Evolutionary conservation across 1,140 invertebrate genomes (phyloP).

Genomic region (Arion vulgaris): DNA sequence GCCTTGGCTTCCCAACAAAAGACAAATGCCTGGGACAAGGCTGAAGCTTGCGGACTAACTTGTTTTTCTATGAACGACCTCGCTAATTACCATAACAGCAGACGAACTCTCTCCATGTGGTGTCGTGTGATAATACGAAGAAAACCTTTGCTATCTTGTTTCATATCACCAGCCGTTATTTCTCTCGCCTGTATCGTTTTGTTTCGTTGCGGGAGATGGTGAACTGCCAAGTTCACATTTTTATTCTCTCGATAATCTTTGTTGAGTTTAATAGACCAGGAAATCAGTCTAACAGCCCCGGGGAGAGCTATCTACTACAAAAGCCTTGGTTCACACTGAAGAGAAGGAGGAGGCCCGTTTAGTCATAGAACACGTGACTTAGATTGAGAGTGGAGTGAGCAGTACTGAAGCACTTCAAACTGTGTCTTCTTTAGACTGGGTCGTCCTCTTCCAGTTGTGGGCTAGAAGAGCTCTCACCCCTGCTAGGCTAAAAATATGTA

Average conservation of each 20-base stretch:
- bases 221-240: neutral
- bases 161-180: neutral
- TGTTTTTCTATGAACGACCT: neutral
- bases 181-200: neutral
- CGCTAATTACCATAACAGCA: neutral
- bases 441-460: too few species aligned
- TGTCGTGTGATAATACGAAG: neutral
- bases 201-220: neutral
- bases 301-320: too few species aligned
- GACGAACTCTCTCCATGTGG: neutral
- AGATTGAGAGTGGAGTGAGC: too few species aligned
- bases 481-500: too few species aligned
- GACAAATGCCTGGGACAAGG: neutral
- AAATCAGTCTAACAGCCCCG: neutral
- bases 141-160: neutral
- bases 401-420: too few species aligned
- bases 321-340: too few species aligned
- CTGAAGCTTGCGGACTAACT: neutral
- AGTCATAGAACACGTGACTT: too few species aligned
- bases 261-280: neutral
- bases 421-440: too few species aligned
- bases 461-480: too few species aligned
- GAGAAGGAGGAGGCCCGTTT: too few species aligned
- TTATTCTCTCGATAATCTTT: neutral
- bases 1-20: neutral